phyloP scores from a whole-genome alignment of 2,797 vertebrate species.

The Pangasius macronema region DNA sequence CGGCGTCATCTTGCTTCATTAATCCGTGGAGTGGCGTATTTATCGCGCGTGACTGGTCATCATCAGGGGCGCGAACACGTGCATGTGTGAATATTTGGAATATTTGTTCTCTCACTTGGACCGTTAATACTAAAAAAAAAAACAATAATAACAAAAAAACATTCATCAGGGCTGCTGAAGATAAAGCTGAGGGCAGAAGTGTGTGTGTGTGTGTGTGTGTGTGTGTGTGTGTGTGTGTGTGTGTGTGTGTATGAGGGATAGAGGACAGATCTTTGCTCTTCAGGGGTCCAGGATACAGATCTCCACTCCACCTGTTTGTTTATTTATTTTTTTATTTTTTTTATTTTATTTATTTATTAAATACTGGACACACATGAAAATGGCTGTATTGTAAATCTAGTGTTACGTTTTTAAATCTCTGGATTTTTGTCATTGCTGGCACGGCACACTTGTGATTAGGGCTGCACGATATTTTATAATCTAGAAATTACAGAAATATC shows the following conservation, averaged over 20 bases:
- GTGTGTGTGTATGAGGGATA: background rate
- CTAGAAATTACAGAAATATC: too few relatives aligned
- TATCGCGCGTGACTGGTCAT: background rate
- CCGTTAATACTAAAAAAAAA: background rate
- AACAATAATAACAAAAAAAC: too few relatives aligned
- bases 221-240: too few relatives aligned
- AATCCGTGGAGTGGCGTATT: conserved; percentile 13
- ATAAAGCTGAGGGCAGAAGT: background rate
- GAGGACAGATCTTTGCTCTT: conserved; percentile 40
- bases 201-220: conserved; percentile 9
- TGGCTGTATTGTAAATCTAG: background rate
- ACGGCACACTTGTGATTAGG: background rate
- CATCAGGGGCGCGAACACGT: background rate
- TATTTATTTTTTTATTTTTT: conserved; percentile 8
- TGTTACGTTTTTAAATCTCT: background rate
- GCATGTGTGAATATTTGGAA: background rate
- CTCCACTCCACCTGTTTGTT: conserved; percentile 48
- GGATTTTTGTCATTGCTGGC: background rate
- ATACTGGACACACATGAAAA: too few relatives aligned
- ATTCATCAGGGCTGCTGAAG: background rate
- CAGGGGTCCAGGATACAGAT: conserved; percentile 37
- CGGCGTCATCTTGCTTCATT: conserved; percentile 39
- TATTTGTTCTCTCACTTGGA: background rate
- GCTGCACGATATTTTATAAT: too few relatives aligned
- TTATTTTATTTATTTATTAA: background rate